phyloP scores from a whole-genome alignment of 1,140 invertebrate species.

The Acyrthosiphon pisum region DNA sequence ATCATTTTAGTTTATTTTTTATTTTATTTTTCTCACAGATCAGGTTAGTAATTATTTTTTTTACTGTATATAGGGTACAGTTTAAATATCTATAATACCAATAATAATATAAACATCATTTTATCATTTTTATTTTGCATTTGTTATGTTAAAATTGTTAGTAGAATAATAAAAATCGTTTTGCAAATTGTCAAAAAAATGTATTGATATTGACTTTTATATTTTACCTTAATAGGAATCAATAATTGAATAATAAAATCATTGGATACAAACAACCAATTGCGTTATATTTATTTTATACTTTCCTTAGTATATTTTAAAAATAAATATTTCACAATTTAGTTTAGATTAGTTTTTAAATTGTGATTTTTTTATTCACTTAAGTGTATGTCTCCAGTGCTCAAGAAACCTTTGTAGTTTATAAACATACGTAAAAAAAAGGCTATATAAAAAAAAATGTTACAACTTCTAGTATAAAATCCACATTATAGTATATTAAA shows the following conservation, averaged over 20 bases:
- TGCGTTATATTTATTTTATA: not conserved
- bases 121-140: not conserved
- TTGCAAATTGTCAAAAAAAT: not conserved
- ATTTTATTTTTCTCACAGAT: not conserved
- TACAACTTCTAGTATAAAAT: not conserved
- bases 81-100: too few species aligned
- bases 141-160: not conserved
- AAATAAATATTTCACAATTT: slow-evolving; percentile 2
- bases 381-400: not conserved
- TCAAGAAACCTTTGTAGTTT: not conserved
- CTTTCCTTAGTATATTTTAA: not conserved
- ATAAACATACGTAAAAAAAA: not conserved
- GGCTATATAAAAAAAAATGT: not conserved
- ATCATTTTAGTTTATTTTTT: not conserved
- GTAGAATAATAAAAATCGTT: not conserved
- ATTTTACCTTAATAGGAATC: not conserved
- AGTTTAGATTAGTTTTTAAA: slow-evolving; percentile 3
- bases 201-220: not conserved
- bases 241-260: not conserved
- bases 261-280: not conserved
- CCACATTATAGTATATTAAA: not conserved
- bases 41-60: not conserved
- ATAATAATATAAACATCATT: not conserved
- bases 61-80: not conserved
- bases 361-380: not conserved